Evolutionary conservation across 1,140 invertebrate species (phyloP).

Genomic region (Lordiphosa collinella): DNA sequence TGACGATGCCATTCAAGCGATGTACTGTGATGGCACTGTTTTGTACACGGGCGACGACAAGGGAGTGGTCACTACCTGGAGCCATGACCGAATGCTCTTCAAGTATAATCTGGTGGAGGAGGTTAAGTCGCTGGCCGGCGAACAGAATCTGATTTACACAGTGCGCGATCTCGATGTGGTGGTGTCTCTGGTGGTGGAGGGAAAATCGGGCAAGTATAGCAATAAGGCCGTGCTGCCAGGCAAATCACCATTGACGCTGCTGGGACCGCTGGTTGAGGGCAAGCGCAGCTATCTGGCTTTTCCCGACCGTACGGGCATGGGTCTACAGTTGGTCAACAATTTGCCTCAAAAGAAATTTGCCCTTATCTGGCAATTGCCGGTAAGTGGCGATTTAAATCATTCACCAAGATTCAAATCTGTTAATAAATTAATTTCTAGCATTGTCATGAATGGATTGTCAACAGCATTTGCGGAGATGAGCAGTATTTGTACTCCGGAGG

Average conservation of each 20-base stretch:
- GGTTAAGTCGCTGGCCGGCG: conserved; percentile 70
- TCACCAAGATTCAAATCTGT: not conserved
- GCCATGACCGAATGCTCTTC: conserved; percentile 72
- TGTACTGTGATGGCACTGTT: conserved; percentile 62
- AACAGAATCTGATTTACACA: conserved; percentile 64
- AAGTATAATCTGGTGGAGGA: conserved; percentile 78
- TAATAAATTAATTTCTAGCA: conserved; percentile 35
- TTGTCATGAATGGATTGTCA: conserved; percentile 74
- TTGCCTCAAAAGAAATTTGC: conserved; percentile 43
- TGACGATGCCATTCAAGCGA: conserved; percentile 69
- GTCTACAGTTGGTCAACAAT: conserved; percentile 61
- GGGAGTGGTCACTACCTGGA: conserved; percentile 74
- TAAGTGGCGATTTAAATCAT: conserved; percentile 12
- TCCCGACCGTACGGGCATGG: conserved; percentile 72
- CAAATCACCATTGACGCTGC: conserved; percentile 60
- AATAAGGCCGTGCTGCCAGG: conserved; percentile 70
- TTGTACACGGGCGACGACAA: conserved; percentile 77
- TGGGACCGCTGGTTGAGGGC: conserved; percentile 49
- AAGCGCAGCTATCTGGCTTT: conserved; percentile 57
- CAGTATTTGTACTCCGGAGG: conserved; percentile 59
- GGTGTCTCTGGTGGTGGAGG: conserved; percentile 49
- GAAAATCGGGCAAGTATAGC: conserved; percentile 70
- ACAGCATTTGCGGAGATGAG: conserved; percentile 63
- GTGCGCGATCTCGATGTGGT: conserved; percentile 72
- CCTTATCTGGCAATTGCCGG: conserved; percentile 52